Conservation (phyloP, 2,797 vertebrate genomes). For the Pitangus sulphuratus region DNA sequence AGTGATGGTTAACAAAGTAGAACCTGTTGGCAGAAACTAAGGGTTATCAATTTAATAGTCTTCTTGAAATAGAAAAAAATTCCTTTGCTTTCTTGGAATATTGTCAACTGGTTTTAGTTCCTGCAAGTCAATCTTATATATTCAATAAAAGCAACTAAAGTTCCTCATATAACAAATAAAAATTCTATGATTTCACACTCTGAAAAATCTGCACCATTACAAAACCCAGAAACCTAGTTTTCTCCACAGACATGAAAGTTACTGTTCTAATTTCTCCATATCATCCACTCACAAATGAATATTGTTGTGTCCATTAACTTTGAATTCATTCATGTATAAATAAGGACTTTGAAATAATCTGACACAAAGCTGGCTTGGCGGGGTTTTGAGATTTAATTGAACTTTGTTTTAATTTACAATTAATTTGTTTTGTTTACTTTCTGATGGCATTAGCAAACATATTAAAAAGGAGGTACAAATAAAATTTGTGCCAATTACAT, state of each 20-base stretch:
- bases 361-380: constrained; percentile 30
- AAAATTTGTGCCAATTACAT: constrained; percentile 70
- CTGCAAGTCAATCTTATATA: neutral
- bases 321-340: constrained; percentile 18
- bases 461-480: constrained; percentile 70
- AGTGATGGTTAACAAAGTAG: neutral
- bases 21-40: neutral
- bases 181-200: neutral
- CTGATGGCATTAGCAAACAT: constrained; percentile 66
- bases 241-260: neutral
- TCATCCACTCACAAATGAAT: neutral
- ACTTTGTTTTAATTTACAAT: constrained; percentile 62
- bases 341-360: constrained; percentile 48
- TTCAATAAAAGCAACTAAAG: neutral
- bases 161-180: neutral
- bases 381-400: constrained; percentile 56
- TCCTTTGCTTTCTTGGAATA: neutral
- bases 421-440: constrained; percentile 70
- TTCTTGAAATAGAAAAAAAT: neutral
- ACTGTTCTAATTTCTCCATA: neutral
- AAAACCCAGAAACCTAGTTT: neutral
- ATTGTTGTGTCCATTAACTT: neutral
- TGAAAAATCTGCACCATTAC: neutral
- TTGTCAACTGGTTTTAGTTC: neutral
- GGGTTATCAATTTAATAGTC: neutral